Evolutionary conservation across 1,140 invertebrate genomes (phyloP), one percentile per base, ranked within the genome.

Genomic region (Pogonognathellus flavescens): DNA sequence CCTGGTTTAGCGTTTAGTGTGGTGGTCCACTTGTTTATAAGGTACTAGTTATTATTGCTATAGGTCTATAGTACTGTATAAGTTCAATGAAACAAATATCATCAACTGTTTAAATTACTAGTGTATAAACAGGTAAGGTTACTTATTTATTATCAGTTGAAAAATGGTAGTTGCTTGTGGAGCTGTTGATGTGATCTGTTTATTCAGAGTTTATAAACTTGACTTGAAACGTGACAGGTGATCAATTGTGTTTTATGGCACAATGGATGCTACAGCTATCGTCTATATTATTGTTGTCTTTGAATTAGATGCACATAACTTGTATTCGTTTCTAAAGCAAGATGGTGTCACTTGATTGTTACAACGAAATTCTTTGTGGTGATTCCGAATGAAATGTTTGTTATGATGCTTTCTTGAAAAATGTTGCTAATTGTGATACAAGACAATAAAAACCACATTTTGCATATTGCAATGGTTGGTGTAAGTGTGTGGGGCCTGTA

Each of bases 221-320:
- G 70, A 76, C 41, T 76, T 76, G n/a, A 76, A 76, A 76, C 70
- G 31, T 41, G 70, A 76, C 70, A 49, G 25, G 14, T 76, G 25
- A 76, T 76, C 70, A 76, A 76, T 76, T 76, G 31, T 76, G 70
- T 76, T 76, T 76, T 76, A 76, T 76, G 70, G 70, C 70, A 76
- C 70, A 76, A 49, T 49, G 16, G 41, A 76, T 76, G 14, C 62
- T 31, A 1, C 31, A 76, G 13, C 49, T 31, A 10, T 49, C 2
- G 14, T 76, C 41, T 76, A 31, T 13, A 76, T 76, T 49, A 41
- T 14, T 72, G 49, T 20, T 49, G 10, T n/a, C 31, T 50, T 76
- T 31, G 25, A 49, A 76, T 41, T 41, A 41, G 31, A 41, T 41
- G 1, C 31, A 41, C 16, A 14, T n/a, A 18, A 49, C 41, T 66